These are phyloP conservation scores for Tympanoctomys barrerae DNA, from an alignment of 2,797 vertebrate genomes.

Conservation along the genomic window DNA sequence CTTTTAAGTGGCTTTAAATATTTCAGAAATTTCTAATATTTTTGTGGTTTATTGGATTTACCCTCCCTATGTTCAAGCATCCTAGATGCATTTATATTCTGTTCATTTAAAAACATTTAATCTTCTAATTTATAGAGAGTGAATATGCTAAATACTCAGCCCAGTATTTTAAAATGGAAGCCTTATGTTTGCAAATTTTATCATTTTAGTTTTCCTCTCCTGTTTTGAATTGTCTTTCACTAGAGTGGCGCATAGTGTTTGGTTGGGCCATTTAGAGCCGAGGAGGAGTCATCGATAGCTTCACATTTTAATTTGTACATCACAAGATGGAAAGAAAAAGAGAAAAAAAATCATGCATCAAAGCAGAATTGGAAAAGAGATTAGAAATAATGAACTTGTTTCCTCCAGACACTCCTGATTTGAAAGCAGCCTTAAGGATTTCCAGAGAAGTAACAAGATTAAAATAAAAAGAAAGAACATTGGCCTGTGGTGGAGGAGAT, in stretches of 20 bases:
- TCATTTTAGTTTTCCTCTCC: slow-evolving; percentile 4
- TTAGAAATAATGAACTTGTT: slow-evolving; percentile 29
- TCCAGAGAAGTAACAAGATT: slow-evolving; percentile 23
- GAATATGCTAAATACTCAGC: not conserved
- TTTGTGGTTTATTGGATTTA: not conserved
- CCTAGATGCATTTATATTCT: not conserved
- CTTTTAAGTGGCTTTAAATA: slow-evolving; percentile 21
- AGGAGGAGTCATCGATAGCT: not conserved
- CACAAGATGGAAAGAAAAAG: slow-evolving; percentile 4
- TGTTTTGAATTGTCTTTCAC: not conserved
- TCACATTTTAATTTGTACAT: not conserved
- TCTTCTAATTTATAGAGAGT: not conserved
- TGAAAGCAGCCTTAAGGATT: not conserved
- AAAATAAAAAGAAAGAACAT: not conserved
- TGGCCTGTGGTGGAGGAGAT: not conserved
- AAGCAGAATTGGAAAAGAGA: slow-evolving; percentile 42
- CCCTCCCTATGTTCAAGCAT: not conserved
- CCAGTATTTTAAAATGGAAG: slow-evolving; percentile 29
- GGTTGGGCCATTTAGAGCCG: not conserved
- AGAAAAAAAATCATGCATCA: not conserved
- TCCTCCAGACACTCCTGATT: slow-evolving; percentile 16
- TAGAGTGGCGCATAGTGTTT: not conserved
- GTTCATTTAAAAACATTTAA: slow-evolving; percentile 22
- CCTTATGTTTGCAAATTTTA: not conserved
- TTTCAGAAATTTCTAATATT: slow-evolving; percentile 17